Base-by-base conservation (phyloP, 2,113 vertebrate species). In the Pachyramphus minor region DNA sequence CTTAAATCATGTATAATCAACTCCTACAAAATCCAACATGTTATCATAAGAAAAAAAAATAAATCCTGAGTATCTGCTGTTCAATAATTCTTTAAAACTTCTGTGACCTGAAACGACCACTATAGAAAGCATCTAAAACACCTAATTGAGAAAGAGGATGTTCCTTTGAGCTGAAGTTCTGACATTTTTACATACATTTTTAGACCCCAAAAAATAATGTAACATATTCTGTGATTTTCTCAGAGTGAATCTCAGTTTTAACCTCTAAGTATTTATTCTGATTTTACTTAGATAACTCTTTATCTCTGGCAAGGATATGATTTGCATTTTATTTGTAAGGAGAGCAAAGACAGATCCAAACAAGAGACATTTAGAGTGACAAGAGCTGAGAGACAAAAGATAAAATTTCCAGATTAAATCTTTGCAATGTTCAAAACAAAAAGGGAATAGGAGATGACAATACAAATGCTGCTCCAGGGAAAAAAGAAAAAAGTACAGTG, bases 281-380 rank as follows among this genome's bases (percentile, higher is more conserved):
- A 96, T 97, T 98, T 97, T 83, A 78, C 66, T 79, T 87, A 88
- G 58, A 16, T 93, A 97, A 94, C 74, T 87, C 42, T 94, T 96
- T 82, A 94, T 91, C 73, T 91, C 83, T 91, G 77, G 77, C 53
- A 97, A 96, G 89, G 74, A 91, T 84, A 89, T 82, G 84, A 97
- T 97, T 97, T 98, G 93, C 96, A 97, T 98, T 97, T 96, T 95
- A 95, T 96, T 97, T 96, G 69, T 95, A 95, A 93, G 92, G 85
- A 97, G n/a, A 95, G 81, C 50, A 91, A 97, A 91, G 93, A 85
- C 13, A n/a, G 84, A 95, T 90, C 95, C 67, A 11, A 60, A 95
- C 37, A 78, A 42, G 82, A 97, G 55, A 86, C 41, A 41, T 92
- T 31, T 67, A 83, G 78, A 97, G 59, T 89, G 92, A 96, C 86